phyloP scores from a whole-genome alignment of 1,140 invertebrate genomes.

The Tenebrio molitor region DNA sequence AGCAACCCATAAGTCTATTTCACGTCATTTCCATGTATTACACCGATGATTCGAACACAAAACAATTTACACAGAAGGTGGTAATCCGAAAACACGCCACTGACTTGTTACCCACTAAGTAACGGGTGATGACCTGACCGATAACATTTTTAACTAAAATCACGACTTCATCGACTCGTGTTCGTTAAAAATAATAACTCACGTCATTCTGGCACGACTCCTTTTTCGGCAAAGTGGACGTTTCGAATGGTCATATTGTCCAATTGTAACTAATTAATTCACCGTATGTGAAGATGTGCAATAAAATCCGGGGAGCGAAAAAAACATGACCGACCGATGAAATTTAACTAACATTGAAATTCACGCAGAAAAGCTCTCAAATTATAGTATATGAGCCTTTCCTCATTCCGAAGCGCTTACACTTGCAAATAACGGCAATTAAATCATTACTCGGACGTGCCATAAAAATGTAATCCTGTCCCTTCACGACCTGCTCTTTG shows the following conservation, averaged over 20 bases:
- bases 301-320: too few relatives aligned
- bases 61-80: slow-evolving; percentile 18
- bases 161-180: not conserved
- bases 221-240: too few relatives aligned
- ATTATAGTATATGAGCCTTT: not conserved
- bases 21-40: slow-evolving; percentile 38
- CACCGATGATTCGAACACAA: not conserved
- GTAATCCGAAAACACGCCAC: slow-evolving; percentile 14
- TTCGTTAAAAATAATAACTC: slow-evolving; percentile 18
- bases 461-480: slow-evolving; percentile 9
- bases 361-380: not conserved
- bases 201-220: not conserved
- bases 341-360: slow-evolving; percentile 4
- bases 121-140: not conserved
- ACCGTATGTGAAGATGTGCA: too few relatives aligned
- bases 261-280: too few relatives aligned
- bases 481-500: not conserved
- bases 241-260: too few relatives aligned
- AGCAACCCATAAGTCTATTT: slow-evolving; percentile 18
- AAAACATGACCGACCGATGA: not conserved
- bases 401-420: slow-evolving; percentile 3
- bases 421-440: slow-evolving; percentile 27
- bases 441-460: slow-evolving; percentile 26
- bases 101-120: not conserved
- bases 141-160: slow-evolving; percentile 37